Percentiles rank a stretch among this genome's conserved stretches.
Conservation (phyloP, 2,888 invertebrate genomes). For the Anticlea derivata region DNA sequence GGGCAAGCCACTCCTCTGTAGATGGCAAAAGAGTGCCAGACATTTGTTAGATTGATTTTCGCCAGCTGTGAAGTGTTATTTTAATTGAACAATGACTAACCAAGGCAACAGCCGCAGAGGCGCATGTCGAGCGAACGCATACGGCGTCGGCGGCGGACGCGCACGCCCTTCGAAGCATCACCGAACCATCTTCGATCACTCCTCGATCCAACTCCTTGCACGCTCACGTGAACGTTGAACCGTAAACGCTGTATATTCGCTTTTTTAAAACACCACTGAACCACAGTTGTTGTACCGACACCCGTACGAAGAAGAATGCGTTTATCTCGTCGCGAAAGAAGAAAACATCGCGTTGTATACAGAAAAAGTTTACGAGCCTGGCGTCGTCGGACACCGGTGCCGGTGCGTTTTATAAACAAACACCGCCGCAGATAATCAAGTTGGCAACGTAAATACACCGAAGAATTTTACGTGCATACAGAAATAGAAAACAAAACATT, state of each 20-base stretch:
- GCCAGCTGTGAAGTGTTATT: conserved; percentile 16
- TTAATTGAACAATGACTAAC: conserved; percentile 54
- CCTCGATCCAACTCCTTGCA: conserved; percentile 52
- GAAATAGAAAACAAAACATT: conserved; percentile 45
- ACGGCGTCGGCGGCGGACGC: conserved; percentile 61
- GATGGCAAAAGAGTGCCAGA: neutral
- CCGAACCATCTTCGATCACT: conserved; percentile 60
- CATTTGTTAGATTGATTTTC: conserved; percentile 33
- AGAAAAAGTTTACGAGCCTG: conserved; percentile 50
- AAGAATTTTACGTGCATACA: conserved; percentile 45
- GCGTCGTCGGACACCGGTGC: conserved; percentile 45
- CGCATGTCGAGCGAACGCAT: conserved; percentile 74
- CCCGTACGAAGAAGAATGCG: conserved; percentile 25
- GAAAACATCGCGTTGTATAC: conserved; percentile 37
- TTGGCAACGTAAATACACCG: conserved; percentile 54
- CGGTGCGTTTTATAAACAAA: conserved; percentile 63
- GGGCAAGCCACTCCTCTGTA: neutral
- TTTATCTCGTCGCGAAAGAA: conserved; percentile 30
- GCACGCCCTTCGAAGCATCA: conserved; percentile 61
- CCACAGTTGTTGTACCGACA: conserved; percentile 17
- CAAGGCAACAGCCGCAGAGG: conserved; percentile 79
- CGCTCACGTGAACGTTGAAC: conserved; percentile 71
- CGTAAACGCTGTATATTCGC: conserved; percentile 66
- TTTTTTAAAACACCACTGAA: conserved; percentile 29
- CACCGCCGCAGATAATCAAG: conserved; percentile 56